Percentiles rank a stretch among this genome's conserved stretches.
Conservation (phyloP, 2,113 vertebrate genomes). For the Dromiciops gliroides region DNA sequence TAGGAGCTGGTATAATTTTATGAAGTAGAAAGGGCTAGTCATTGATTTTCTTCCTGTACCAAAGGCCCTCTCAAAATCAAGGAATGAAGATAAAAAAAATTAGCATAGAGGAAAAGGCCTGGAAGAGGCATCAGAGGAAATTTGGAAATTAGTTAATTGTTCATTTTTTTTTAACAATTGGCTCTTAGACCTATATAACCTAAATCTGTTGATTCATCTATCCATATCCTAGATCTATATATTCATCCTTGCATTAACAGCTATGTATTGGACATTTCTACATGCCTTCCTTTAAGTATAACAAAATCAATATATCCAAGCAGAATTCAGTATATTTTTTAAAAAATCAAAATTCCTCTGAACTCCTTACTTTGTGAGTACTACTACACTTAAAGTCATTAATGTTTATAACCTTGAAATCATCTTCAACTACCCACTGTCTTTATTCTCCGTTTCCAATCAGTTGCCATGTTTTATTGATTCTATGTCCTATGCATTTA, state of each 20-base stretch:
- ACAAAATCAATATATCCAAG: not conserved
- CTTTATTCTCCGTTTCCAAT: not conserved
- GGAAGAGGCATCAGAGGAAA: not conserved
- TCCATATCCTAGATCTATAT: not conserved
- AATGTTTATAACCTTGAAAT: not conserved
- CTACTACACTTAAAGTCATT: not conserved
- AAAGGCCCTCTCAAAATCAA: not conserved
- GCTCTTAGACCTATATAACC: not conserved
- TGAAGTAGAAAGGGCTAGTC: not conserved
- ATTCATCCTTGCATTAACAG: not conserved
- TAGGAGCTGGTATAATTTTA: not conserved
- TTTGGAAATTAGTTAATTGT: not conserved
- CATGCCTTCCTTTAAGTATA: not conserved
- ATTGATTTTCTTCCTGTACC: not conserved
- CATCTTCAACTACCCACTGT: not conserved
- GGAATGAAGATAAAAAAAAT: not conserved
- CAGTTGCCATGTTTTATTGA: not conserved
- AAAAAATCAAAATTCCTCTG: not conserved
- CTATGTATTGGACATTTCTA: not conserved
- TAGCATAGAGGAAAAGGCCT: not conserved
- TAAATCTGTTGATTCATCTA: not conserved
- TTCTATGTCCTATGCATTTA: not conserved
- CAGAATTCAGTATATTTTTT: not conserved
- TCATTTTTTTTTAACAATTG: not conserved
- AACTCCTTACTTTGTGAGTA: not conserved